phyloP scores from a whole-genome alignment of 2,113 vertebrate species.

The Ammodramus savannarum region DNA sequence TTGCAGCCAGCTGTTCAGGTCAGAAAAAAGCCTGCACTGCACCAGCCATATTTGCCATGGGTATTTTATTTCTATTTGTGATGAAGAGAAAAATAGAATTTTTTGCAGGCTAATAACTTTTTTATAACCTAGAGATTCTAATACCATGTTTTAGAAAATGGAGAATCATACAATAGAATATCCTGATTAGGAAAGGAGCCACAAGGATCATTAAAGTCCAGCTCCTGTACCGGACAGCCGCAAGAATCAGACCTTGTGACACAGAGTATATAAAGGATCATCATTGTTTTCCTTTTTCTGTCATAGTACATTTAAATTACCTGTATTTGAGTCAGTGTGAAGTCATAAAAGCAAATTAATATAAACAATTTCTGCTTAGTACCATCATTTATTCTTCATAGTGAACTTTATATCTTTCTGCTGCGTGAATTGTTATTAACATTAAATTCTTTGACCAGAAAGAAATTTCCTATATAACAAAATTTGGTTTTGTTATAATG shows the following conservation, averaged over 20 bases:
- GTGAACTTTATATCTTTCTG: neutral
- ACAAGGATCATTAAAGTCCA: rapidly evolving
- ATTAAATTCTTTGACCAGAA: neutral
- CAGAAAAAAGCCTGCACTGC: neutral
- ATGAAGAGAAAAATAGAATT: neutral
- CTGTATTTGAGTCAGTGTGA: neutral
- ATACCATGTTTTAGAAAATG: neutral
- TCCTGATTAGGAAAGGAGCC: neutral
- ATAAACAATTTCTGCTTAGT: neutral
- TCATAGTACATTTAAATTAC: neutral
- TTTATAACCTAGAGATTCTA: neutral
- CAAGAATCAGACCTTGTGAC: neutral
- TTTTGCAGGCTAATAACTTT: neutral
- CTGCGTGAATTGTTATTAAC: neutral
- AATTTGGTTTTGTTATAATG: neutral
- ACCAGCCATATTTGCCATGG: neutral
- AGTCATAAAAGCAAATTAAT: neutral
- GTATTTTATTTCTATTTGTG: neutral
- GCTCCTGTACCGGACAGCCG: too few relatives aligned
- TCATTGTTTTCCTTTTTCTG: neutral
- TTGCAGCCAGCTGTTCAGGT: neutral
- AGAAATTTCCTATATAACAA: neutral
- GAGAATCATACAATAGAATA: neutral
- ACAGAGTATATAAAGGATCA: neutral
- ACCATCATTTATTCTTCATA: neutral